Evolutionary conservation across 1,140 invertebrate species (phyloP), one percentile per base, ranked within the genome.

Genomic region (Zaprionus nigranus): DNA sequence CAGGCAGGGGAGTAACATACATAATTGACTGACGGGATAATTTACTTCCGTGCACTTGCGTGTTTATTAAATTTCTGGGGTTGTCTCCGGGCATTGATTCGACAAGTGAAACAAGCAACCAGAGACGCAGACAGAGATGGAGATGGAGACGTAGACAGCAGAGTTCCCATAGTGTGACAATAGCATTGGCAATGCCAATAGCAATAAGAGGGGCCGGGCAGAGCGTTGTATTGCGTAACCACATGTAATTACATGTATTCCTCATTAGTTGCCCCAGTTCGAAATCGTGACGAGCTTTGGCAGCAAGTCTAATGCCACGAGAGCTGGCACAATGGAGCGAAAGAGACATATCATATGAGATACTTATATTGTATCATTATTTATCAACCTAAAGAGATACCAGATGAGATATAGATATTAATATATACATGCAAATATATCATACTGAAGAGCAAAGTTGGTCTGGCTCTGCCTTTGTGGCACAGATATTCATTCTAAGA

Each of bases 11-110:
- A 46, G 57, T 54, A 53, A 78, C 83, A 80, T 80, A 86, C 78
- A 90, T 88, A 82, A 88, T 90, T 79, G 85, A 90, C 85, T 90
- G 85, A 75, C 86, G 78, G 85, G 72, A 90, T 80, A 90, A 90
- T 90, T 90, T 79, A 90, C 85, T 90, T 90, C 85, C 85, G 76
- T 90, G 79, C 86, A 90, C 81, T 90, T 90, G 85, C 85, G 85
- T 90, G 85, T 90, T 90, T 90, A 90, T 90, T 90, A 90, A 90
- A 90, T 90, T 90, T 82, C 79, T 80, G 69, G 81, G 86, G 70
- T 73, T 90, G 85, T 90, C 81, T 82, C 53, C 57, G 71, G 60
- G 75, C 84, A 90, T 88, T 90, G 85, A 90, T 88, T 88, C 85
- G 46, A 58, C 20, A 53, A 67, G 43, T 28, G 64, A 17, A 20